A percentile compares a stretch with the other conserved stretches of the same genome.
phyloP scores from a whole-genome alignment of 2,113 vertebrate genomes.

The Psammodynastes pulverulentus region DNA sequence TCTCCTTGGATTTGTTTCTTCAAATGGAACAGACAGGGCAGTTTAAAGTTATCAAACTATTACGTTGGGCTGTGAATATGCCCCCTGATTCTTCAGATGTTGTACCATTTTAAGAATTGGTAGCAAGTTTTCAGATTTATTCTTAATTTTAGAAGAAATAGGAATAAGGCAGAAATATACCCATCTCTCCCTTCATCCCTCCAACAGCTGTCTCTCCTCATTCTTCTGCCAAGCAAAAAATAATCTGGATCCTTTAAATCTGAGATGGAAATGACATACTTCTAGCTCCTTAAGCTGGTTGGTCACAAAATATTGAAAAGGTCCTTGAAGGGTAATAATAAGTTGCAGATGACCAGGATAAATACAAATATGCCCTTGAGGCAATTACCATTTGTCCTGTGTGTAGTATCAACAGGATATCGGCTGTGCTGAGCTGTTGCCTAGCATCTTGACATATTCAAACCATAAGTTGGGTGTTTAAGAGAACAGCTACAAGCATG shows the following conservation, averaged over 20 bases:
- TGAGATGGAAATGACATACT: not conserved
- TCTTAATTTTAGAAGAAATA: not conserved
- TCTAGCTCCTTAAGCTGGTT: not conserved
- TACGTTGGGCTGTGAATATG: not conserved
- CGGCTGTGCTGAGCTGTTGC: not conserved
- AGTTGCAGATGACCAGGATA: not conserved
- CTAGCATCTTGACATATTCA: not conserved
- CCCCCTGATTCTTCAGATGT: not conserved
- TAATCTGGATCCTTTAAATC: slow-evolving; percentile 15
- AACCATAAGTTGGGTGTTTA: not conserved
- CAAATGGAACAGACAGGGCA: not conserved
- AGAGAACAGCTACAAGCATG: not conserved
- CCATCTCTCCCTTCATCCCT: not conserved
- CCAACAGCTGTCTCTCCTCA: not conserved
- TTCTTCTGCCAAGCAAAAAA: not conserved
- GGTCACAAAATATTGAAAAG: not conserved
- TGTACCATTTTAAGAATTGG: not conserved
- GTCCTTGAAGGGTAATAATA: not conserved
- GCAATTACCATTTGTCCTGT: not conserved
- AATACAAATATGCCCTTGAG: slow-evolving; percentile 25
- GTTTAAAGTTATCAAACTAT: not conserved
- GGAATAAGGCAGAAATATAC: not conserved
- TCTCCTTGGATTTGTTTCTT: not conserved
- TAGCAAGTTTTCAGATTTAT: not conserved
- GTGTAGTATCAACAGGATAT: not conserved